Conservation (phyloP, 1,140 invertebrate genomes). For the Cephus cinctus region DNA sequence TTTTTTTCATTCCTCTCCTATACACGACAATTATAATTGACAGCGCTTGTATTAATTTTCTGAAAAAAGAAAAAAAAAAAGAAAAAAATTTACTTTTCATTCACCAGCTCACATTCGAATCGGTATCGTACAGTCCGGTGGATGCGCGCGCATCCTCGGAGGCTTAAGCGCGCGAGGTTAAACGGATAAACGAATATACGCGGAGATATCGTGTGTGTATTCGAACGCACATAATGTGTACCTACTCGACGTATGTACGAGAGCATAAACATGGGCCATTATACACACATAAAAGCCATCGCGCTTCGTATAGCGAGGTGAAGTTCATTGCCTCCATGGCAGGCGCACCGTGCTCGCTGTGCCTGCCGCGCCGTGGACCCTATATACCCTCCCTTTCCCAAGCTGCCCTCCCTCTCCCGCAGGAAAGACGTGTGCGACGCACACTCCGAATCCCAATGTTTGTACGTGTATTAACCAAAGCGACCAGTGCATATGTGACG, state of each 20-base stretch:
- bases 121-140: too few relatives aligned
- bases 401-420: neutral
- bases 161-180: slow-evolving; percentile 15
- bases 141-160: neutral
- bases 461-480: slow-evolving; percentile 8
- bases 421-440: neutral
- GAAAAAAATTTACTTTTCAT: too few relatives aligned
- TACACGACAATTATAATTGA: too few relatives aligned
- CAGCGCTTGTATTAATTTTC: too few relatives aligned
- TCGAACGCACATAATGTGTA: slow-evolving; percentile 23
- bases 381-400: slow-evolving; percentile 3
- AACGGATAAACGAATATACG: slow-evolving; percentile 14
- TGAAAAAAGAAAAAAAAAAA: too few relatives aligned
- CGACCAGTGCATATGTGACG: slow-evolving; percentile 32
- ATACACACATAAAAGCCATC: slow-evolving; percentile 49
- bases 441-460: neutral
- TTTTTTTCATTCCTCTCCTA: too few relatives aligned
- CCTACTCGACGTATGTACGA: slow-evolving; percentile 34
- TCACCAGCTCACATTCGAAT: too few relatives aligned
- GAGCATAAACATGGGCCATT: slow-evolving; percentile 51
- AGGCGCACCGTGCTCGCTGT: slow-evolving; percentile 12
- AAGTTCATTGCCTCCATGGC: slow-evolving; percentile 54
- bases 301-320: slow-evolving; percentile 41
- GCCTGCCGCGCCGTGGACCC: slow-evolving; percentile 19
- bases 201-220: neutral